These are phyloP conservation scores for Bubo blakistoni DNA, from an alignment of 2,113 vertebrate genomes.

Conservation along the genomic window DNA sequence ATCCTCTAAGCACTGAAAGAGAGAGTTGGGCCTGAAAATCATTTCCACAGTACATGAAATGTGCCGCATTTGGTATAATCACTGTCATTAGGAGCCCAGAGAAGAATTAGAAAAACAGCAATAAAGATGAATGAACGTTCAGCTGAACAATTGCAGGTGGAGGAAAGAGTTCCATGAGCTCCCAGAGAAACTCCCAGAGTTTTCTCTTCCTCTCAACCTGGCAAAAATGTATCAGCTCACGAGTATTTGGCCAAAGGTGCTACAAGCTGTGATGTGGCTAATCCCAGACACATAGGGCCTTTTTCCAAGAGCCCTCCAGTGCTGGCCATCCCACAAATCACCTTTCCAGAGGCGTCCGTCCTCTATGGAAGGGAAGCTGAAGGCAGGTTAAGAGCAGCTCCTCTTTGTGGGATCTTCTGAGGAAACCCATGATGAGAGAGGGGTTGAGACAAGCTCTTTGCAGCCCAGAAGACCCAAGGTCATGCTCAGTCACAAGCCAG, in stretches of 20 bases:
- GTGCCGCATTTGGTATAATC: not conserved
- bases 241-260: not conserved
- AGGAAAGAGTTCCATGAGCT: not conserved
- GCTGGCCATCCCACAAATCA: not conserved
- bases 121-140: not conserved
- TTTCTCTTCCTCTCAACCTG: not conserved
- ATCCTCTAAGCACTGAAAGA: not conserved
- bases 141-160: not conserved
- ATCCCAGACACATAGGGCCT: not conserved
- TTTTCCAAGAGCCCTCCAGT: not conserved
- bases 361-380: not conserved
- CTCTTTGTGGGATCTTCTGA: not conserved
- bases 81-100: not conserved
- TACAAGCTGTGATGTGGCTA: not conserved
- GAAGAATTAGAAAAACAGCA: not conserved
- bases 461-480: not conserved
- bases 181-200: not conserved
- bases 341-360: not conserved
- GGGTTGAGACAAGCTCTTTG: not conserved
- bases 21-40: not conserved
- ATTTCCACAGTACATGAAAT: not conserved
- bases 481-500: not conserved
- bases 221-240: not conserved
- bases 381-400: not conserved
- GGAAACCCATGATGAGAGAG: not conserved